phyloP scores from a whole-genome alignment of 2,888 invertebrate species.

The Tetropium fuscum region DNA sequence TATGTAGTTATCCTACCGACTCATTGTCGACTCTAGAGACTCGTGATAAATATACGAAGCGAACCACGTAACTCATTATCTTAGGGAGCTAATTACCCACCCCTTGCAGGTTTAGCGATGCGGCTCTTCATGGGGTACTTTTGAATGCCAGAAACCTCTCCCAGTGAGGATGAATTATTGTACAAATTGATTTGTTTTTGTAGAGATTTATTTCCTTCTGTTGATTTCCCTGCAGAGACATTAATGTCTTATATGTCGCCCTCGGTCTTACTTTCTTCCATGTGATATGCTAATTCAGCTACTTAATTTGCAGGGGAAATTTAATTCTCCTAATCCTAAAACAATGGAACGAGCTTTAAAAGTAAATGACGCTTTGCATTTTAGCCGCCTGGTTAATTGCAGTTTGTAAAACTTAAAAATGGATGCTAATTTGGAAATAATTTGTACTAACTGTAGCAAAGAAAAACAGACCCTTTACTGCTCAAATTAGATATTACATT shows the following conservation, averaged over 20 bases:
- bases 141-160: conserved; percentile 29
- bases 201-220: conserved; percentile 39
- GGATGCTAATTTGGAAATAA: not conserved
- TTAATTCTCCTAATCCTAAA: conserved; percentile 25
- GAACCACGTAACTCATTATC: conserved; percentile 61
- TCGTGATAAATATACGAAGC: conserved; percentile 59
- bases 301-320: conserved; percentile 34
- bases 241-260: conserved; percentile 45
- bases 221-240: conserved; percentile 47
- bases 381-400: not conserved
- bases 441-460: too few relatives aligned
- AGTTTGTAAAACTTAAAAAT: not conserved
- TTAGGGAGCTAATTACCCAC: conserved; percentile 58
- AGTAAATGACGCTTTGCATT: conserved; percentile 8
- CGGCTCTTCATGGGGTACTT: conserved; percentile 32
- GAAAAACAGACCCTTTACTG: too few relatives aligned
- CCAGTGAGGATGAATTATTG: conserved; percentile 40
- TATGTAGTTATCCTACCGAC: conserved; percentile 55
- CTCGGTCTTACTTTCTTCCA: conserved; percentile 26
- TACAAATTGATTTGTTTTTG: conserved; percentile 45
- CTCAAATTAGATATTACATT: too few relatives aligned
- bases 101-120: conserved; percentile 30
- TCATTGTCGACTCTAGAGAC: conserved; percentile 60
- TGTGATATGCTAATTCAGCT: conserved; percentile 37
- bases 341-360: conserved; percentile 24